A percentile compares a stretch with the other conserved stretches of the same genome.
These are phyloP conservation scores for Schrankia costaestrigalis DNA, from an alignment of 2,888 invertebrate species.

Conservation along the genomic window DNA sequence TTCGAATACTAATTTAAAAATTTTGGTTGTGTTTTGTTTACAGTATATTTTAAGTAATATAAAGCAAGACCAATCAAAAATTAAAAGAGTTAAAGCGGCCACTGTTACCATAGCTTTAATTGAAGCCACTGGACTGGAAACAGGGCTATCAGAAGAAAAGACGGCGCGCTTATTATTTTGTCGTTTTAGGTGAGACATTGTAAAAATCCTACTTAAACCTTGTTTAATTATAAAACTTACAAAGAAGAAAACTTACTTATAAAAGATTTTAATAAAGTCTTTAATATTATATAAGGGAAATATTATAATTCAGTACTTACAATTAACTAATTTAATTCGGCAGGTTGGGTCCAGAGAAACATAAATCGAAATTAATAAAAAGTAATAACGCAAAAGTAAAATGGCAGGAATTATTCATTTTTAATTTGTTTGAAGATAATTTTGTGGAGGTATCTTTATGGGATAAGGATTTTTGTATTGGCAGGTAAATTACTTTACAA, in stretches of 20 bases:
- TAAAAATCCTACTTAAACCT: not conserved
- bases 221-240: not conserved
- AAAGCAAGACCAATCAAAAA: conserved; percentile 42
- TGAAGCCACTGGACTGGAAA: conserved; percentile 91
- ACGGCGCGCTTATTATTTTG: conserved; percentile 89
- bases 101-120: conserved; percentile 96
- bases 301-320: not conserved
- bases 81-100: conserved; percentile 66
- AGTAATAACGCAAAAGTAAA: conserved; percentile 78
- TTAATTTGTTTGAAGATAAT: conserved; percentile 94
- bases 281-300: not conserved
- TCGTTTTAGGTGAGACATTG: conserved; percentile 87
- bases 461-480: conserved; percentile 85
- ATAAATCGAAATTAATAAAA: conserved; percentile 92
- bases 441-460: conserved; percentile 92
- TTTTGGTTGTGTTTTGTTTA: conserved; percentile 20
- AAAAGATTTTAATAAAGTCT: no score
- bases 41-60: conserved; percentile 64
- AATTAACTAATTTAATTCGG: conserved; percentile 9
- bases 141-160: conserved; percentile 89
- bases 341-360: conserved; percentile 96
- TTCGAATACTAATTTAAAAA: not conserved
- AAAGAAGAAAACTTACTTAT: no score
- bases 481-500: conserved; percentile 63
- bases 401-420: conserved; percentile 97